Evolutionary conservation across 2,113 vertebrate genomes (phyloP), one percentile per base, ranked within the genome.

Genomic region (Motacilla alba): DNA sequence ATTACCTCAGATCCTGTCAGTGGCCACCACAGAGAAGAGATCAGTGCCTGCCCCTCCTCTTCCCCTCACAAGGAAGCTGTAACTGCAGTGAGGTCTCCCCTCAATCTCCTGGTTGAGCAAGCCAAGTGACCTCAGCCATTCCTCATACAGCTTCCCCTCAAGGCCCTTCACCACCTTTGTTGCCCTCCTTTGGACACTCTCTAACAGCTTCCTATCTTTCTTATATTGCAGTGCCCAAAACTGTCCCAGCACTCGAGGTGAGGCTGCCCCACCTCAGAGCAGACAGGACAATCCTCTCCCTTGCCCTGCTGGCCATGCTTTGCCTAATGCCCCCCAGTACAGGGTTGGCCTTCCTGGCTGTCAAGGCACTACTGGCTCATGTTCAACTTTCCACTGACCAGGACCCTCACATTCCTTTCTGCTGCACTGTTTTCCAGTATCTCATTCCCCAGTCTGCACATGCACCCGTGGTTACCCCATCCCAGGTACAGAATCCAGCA

Each of bases 311-410:
- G 68, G 22, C 0, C 2, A n/a, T 60, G 77, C 60, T 75, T 39
- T 10, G 23, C n/a, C 69, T 75, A 53, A 18, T 68, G 53, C 13
- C 0, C 20, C 12, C 39, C 19, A 30, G 60, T 60, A 67, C 39
- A 67, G 0, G 0, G 0, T 0, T 0, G 5, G 3, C 20, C 4
- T 20, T 41, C 11, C 62, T 53, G 78, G 39, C 53, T 89, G 46
- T 53, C 78, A 68, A 50, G 46, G 24, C 60, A 39, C 60, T 46
- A 46, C 52, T 60, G 69, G 0, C 53, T 68, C 39, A 15, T 1
- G 0, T 21, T 3, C 33, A 89, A 5, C 46, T 47, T 60, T 2
- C 13, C 9, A 19, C 0, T 1, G 3, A 47, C 20, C 70, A 53
- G 69, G 14, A 60, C 3, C 4, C 9, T 2, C 47, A 41, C 0